phyloP scores from a whole-genome alignment of 2,888 invertebrate genomes.

The Calameuta filiformis region DNA sequence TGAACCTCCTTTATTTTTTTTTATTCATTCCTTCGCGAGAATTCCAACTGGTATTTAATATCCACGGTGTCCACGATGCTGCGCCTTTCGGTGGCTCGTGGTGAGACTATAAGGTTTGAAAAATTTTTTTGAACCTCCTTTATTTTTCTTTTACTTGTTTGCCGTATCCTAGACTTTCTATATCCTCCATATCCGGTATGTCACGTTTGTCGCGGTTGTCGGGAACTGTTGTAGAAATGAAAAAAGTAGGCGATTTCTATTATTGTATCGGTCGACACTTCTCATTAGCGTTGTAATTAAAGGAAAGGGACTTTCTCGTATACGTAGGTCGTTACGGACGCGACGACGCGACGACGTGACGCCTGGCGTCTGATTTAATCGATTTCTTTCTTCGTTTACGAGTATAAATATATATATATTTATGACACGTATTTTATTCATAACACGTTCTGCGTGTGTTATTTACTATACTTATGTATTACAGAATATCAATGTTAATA shows the following conservation, averaged over 20 bases:
- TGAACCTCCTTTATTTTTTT: too few relatives aligned
- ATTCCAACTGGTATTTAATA: neutral
- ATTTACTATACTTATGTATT: neutral
- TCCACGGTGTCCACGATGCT: neutral
- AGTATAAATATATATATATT: neutral
- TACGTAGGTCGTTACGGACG: neutral
- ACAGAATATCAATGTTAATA: neutral
- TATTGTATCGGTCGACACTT: neutral
- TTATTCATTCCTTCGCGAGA: neutral
- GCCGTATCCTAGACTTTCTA: neutral
- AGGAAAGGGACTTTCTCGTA: neutral
- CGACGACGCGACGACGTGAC: neutral
- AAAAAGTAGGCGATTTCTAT: neutral
- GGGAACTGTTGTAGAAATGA: neutral
- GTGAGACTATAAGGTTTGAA: neutral
- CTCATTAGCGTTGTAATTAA: neutral
- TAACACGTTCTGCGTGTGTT: neutral
- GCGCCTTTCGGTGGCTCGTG: neutral
- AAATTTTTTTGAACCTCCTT: neutral
- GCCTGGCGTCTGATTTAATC: neutral
- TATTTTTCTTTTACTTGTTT: neutral
- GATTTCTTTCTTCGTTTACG: neutral
- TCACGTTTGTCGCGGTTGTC: neutral
- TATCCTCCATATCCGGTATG: neutral
- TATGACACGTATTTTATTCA: neutral